Percentiles rank a stretch among this genome's conserved stretches.
phyloP scores from a whole-genome alignment of 1,140 invertebrate species.

The Cherax quadricarinatus region DNA sequence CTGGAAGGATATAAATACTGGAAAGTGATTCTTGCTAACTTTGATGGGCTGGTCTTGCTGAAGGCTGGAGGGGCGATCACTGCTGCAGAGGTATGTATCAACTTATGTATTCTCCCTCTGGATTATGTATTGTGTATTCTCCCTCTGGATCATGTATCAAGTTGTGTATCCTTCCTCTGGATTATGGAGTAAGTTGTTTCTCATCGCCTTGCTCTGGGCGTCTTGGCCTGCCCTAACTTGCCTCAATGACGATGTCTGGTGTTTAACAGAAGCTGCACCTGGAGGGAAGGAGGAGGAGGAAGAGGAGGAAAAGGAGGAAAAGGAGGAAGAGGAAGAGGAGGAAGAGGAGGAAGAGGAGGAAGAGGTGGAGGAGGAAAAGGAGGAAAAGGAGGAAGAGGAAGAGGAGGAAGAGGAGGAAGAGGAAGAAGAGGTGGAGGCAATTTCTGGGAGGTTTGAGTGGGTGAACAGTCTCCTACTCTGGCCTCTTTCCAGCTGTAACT shows the following conservation, averaged over 20 bases:
- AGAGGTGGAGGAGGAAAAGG: background rate
- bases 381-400: background rate
- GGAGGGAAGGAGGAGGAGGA: background rate
- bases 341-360: constrained; percentile 11
- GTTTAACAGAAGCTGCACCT: background rate
- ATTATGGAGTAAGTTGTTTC: background rate
- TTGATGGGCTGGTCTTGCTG: no score
- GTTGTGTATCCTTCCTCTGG: background rate
- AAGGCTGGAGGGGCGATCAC: no score
- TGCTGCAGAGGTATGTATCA: no score
- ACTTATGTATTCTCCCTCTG: no score
- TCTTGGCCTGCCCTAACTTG: background rate
- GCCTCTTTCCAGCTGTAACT: no score
- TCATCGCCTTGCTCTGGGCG: background rate
- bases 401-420: constrained; percentile 3
- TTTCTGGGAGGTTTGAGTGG: no score
- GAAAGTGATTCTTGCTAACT: no score
- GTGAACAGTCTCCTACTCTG: no score
- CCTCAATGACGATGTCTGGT: background rate
- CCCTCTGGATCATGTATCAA: background rate
- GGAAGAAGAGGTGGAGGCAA: background rate
- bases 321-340: background rate
- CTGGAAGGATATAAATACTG: no score
- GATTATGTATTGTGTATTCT: background rate
- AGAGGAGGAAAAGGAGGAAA: constrained; percentile 4